A percentile compares a stretch with the other conserved stretches of the same genome.
Conservation (phyloP, 2,113 vertebrate genomes). For the Rhinoptilus africanus region DNA sequence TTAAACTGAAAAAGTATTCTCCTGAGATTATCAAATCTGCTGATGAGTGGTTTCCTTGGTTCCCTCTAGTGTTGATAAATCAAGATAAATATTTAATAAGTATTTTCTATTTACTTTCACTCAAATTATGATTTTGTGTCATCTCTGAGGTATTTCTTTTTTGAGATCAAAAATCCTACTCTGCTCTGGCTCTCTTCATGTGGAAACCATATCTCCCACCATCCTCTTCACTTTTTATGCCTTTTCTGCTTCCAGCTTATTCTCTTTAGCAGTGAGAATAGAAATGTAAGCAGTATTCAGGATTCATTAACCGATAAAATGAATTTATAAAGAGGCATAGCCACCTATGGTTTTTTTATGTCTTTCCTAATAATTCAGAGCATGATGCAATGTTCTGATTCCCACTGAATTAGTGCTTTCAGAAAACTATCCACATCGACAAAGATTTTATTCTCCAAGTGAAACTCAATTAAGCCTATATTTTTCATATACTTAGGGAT, state of each 20-base stretch:
- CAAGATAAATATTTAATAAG: background rate
- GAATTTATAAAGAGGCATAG: background rate
- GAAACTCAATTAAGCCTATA: background rate
- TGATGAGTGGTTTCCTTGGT: background rate
- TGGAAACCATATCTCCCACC: background rate
- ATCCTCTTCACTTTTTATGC: background rate
- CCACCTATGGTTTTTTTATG: background rate
- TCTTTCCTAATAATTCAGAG: background rate
- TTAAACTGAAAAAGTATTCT: rapidly evolving
- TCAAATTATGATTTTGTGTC: background rate
- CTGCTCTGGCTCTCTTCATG: background rate
- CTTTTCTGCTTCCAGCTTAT: background rate
- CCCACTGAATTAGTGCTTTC: background rate
- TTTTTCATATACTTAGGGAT: background rate
- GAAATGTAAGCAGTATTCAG: background rate
- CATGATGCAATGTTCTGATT: background rate
- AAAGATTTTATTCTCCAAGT: background rate
- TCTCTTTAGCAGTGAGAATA: background rate
- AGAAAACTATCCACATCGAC: background rate
- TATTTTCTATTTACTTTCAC: background rate
- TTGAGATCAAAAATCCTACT: background rate
- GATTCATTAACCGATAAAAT: background rate
- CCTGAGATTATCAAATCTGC: background rate
- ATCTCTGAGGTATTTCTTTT: background rate
- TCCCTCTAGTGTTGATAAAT: background rate